phyloP scores from a whole-genome alignment of 1,140 invertebrate species.

The Conopomorpha cramerella region DNA sequence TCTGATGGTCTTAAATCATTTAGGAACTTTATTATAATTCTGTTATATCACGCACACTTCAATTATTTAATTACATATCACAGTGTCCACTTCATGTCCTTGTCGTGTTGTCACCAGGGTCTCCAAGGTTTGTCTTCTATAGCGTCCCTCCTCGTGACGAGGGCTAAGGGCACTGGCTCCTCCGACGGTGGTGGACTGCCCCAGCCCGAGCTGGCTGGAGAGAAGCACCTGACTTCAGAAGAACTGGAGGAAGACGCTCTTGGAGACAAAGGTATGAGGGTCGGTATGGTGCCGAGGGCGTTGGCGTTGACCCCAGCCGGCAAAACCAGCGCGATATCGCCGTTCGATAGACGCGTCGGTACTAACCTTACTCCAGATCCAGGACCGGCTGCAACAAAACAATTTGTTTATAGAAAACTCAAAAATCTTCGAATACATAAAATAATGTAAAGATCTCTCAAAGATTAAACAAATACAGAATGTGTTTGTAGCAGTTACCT shows the following conservation, averaged over 20 bases:
- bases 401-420: too few relatives aligned
- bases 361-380: conserved; percentile 75
- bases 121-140: conserved; percentile 68
- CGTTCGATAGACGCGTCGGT: conserved; percentile 77
- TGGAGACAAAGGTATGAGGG: conserved; percentile 72
- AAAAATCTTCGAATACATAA: too few relatives aligned
- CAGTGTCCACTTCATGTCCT: conserved; percentile 28
- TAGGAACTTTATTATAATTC: conserved; percentile 53
- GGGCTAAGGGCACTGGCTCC: conserved; percentile 67
- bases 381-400: conserved; percentile 67
- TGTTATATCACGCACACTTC: conserved; percentile 6
- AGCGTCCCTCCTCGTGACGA: conserved; percentile 69
- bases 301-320: conserved; percentile 65
- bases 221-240: conserved; percentile 45
- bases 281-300: conserved; percentile 60
- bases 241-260: conserved; percentile 70
- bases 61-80: too few relatives aligned
- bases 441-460: too few relatives aligned
- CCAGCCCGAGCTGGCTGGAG: conserved; percentile 45
- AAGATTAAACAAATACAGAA: too few relatives aligned
- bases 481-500: too few relatives aligned
- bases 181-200: conserved; percentile 29
- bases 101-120: conserved; percentile 67
- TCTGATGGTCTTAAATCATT: too few relatives aligned
- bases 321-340: conserved; percentile 78